Conservation (phyloP, 2,888 invertebrate genomes). For the Callimorpha dominula region DNA sequence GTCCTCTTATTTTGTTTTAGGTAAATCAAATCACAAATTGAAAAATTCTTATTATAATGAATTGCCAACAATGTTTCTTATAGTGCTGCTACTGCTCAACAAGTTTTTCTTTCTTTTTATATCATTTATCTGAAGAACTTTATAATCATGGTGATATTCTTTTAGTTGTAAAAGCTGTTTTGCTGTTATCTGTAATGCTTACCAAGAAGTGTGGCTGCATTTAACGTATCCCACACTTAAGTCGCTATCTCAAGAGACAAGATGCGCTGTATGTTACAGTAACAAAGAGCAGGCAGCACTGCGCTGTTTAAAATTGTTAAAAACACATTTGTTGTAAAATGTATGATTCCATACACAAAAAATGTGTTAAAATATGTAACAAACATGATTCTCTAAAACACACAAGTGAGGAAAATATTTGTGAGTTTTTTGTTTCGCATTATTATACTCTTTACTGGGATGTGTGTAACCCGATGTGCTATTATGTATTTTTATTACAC, state of each 20-base stretch:
- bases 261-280: not conserved
- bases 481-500: no score
- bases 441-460: no score
- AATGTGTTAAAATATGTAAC: not conserved
- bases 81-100: not conserved
- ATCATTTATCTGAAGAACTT: not conserved
- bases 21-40: no score
- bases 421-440: no score
- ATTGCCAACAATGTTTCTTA: no score
- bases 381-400: not conserved
- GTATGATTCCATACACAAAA: not conserved
- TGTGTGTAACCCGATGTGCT: no score
- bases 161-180: not conserved
- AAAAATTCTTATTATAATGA: no score
- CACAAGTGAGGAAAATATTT: no score
- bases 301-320: not conserved
- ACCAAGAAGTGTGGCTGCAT: constrained; percentile 14
- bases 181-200: not conserved
- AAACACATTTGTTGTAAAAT: no score
- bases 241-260: constrained; percentile 5
- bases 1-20: no score
- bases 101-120: not conserved
- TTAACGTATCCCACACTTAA: constrained; percentile 26
- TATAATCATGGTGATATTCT: not conserved
- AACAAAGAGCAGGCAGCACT: constrained; percentile 4